phyloP scores from a whole-genome alignment of 1,140 invertebrate species.

The Achroia grisella region DNA sequence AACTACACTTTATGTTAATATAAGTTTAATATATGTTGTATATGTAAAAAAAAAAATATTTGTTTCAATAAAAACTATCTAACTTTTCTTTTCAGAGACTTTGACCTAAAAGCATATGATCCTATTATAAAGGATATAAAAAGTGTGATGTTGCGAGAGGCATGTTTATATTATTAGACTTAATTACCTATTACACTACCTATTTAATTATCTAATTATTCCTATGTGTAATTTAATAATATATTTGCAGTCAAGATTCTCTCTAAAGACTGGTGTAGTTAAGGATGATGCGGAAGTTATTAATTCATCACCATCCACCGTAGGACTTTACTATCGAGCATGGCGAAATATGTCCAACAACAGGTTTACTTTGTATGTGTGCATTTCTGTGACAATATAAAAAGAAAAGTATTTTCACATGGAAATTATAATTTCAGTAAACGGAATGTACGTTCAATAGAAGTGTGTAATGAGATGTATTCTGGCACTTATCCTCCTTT shows the following conservation, averaged over 20 bases:
- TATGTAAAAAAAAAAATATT: neutral
- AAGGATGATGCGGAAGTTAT: slow-evolving; percentile 11
- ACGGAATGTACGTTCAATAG: slow-evolving; percentile 14
- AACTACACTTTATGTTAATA: neutral
- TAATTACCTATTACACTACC: neutral
- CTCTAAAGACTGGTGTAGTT: slow-evolving; percentile 16
- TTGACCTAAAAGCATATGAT: slow-evolving; percentile 41
- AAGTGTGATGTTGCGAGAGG: neutral
- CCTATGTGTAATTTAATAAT: too few relatives aligned
- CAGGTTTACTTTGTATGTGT: slow-evolving; percentile 1
- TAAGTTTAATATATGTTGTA: neutral
- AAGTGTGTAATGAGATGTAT: slow-evolving; percentile 45
- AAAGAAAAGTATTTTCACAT: too few relatives aligned
- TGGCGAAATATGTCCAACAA: slow-evolving; percentile 31
- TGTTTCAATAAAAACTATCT: too few relatives aligned
- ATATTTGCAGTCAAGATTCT: slow-evolving; percentile 6
- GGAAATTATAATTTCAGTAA: too few relatives aligned
- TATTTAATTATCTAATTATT: too few relatives aligned
- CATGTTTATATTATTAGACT: too few relatives aligned
- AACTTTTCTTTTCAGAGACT: slow-evolving; percentile 31
- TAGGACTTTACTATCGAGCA: slow-evolving; percentile 20
- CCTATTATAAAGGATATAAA: slow-evolving; percentile 32
- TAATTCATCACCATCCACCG: slow-evolving; percentile 8
- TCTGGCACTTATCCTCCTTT: slow-evolving; percentile 31
- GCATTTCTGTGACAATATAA: neutral